Evolutionary conservation across 2,797 vertebrate genomes (phyloP).

Genomic region (Dicrostonyx torquatus): DNA sequence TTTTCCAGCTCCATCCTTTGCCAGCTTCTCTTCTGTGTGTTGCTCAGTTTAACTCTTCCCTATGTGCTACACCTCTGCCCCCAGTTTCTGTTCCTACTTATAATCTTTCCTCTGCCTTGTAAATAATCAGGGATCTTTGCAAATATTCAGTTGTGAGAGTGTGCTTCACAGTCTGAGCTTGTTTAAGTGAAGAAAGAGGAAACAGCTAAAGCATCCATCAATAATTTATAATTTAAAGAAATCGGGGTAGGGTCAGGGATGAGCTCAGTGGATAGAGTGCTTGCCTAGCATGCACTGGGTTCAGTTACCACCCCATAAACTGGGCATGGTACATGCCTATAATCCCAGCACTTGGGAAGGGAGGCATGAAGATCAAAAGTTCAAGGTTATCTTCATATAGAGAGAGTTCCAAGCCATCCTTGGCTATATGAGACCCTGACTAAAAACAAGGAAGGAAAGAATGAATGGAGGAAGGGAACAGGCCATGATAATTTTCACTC

Average conservation of each 20-base stretch:
- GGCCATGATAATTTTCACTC: neutral
- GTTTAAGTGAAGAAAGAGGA: neutral
- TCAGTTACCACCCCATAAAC: neutral
- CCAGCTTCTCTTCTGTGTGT: neutral
- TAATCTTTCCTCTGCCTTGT: neutral
- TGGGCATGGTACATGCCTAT: neutral
- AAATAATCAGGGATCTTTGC: neutral
- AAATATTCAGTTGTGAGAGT: constrained; percentile 35
- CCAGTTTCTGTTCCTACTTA: neutral
- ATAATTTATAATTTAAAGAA: constrained; percentile 36
- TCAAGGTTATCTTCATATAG: neutral
- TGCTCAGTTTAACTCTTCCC: neutral
- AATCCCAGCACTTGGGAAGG: neutral
- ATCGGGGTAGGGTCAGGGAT: neutral
- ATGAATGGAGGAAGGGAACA: neutral
- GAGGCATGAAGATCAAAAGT: neutral
- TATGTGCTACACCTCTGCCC: neutral
- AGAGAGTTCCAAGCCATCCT: neutral
- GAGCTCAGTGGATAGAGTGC: neutral
- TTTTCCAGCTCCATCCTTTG: neutral
- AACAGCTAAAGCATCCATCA: neutral
- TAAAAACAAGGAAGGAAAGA: neutral
- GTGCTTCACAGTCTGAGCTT: neutral
- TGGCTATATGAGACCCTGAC: neutral
- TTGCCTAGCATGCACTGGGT: neutral